Base-by-base conservation (phyloP, 2,797 vertebrate genomes). In the Vipera ursinii region DNA sequence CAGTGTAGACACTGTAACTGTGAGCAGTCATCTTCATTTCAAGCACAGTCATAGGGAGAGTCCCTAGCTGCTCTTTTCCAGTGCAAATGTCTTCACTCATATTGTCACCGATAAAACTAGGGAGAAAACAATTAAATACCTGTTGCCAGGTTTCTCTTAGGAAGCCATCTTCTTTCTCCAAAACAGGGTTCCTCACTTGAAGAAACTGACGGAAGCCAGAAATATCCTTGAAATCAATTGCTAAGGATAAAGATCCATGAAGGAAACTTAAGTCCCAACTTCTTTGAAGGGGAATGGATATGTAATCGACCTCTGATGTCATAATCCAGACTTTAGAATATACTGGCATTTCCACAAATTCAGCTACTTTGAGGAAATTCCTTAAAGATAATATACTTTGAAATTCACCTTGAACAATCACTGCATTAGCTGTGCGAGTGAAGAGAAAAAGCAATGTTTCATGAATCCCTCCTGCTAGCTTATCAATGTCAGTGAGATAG, bases 161-260 rank as follows among this genome's bases (percentile, higher is more conserved):
- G n/a, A 78, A 92, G 3, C 65, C 56, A 44, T 92, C 87, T 89
- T 88, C 56, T 13, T 24, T 82, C 5, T n/a, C 20, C 44, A 8
- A 32, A 14, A 2, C n/a, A n/a, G 87, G 91, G 1, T 61, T 82
- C 6, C 69, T 55, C 6, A 1, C 9, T 57, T 82, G 55, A 73
- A 92, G 28, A 32, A 92, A 92, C 51, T 53, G 44, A 13, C 61
- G 87, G 91, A 92, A 92, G 6, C 9, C 65, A 24, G 6, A 53
- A 60, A 53, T 5, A 0, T 88, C 87, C 4, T 51, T 82, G n/a
- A 87, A 92, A 22, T 82, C 69, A 32, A 92, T n/a, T 32, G 87
- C 24, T 28, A 92, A 82, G 87, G 91, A 92, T 15, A 92, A 22
- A 22, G 91, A 28, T 2, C 91, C 87, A 38, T 92, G 56, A n/a